These are phyloP conservation scores for Hydrolagus colliei DNA, from an alignment of 2,797 vertebrate genomes.

Conservation along the genomic window DNA sequence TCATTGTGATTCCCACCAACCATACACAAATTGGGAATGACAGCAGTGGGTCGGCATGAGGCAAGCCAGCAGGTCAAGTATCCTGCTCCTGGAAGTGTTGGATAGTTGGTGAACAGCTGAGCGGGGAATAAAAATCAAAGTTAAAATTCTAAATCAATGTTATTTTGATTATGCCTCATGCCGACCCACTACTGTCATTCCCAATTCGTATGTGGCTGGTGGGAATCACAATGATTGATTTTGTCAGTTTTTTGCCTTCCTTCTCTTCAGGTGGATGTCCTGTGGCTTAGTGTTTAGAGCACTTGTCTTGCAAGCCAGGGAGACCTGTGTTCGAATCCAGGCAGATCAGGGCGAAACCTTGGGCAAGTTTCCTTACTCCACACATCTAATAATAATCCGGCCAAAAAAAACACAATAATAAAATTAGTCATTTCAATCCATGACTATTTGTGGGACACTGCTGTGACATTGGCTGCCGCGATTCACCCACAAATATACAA, in stretches of 20 bases:
- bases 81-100: not conserved
- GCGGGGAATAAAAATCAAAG: not conserved
- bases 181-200: not conserved
- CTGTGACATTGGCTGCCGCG: too few species aligned
- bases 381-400: too few species aligned
- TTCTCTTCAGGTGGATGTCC: not conserved
- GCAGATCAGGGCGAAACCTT: too few species aligned
- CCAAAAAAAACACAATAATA: too few species aligned
- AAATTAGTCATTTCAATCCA: too few species aligned
- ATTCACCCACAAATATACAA: too few species aligned
- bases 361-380: too few species aligned
- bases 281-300: too few species aligned
- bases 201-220: not conserved
- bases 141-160: not conserved
- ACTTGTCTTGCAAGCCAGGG: too few species aligned
- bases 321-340: too few species aligned
- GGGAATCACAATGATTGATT: constrained; percentile 18
- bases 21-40: not conserved
- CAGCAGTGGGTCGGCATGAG: not conserved
- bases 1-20: constrained; percentile 5
- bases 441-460: too few species aligned
- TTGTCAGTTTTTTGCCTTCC: not conserved
- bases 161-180: not conserved
- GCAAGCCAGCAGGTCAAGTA: not conserved
- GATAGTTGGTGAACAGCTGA: not conserved